These are phyloP conservation scores for Aleiodes testaceus DNA, from an alignment of 2,888 invertebrate genomes.

Conservation along the genomic window DNA sequence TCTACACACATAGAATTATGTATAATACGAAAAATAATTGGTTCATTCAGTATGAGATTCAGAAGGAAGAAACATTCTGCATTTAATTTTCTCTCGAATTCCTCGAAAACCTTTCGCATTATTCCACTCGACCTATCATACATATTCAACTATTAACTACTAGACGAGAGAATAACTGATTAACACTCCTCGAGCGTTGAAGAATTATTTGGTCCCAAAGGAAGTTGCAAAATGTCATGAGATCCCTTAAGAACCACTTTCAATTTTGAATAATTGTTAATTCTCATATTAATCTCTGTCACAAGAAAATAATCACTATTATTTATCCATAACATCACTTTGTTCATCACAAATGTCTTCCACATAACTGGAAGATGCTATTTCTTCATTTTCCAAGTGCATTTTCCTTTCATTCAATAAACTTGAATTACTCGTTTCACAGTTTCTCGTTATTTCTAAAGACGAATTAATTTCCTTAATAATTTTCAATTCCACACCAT, in stretches of 20 bases:
- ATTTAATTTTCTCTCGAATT: too few species aligned
- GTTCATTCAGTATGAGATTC: too few species aligned
- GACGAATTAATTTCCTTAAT: conserved; percentile 29
- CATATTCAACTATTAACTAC: too few species aligned
- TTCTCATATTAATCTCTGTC: neutral
- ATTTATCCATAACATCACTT: conserved; percentile 14
- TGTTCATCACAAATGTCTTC: neutral
- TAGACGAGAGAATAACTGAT: neutral
- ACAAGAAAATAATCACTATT: neutral
- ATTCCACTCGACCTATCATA: too few species aligned
- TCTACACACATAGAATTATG: conserved; percentile 1
- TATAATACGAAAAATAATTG: neutral
- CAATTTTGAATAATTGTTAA: conserved; percentile 1
- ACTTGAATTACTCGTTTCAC: conserved; percentile 33
- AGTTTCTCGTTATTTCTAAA: neutral
- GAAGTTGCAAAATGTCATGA: conserved; percentile 11
- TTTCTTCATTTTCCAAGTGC: neutral
- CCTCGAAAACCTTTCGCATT: too few species aligned
- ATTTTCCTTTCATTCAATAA: conserved; percentile 15
- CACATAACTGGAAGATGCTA: neutral
- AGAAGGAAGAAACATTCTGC: too few species aligned
- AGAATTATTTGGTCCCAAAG: conserved; percentile 22
- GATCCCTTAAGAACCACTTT: neutral
- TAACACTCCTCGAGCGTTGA: neutral
- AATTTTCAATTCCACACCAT: conserved; percentile 49